These are phyloP conservation scores for Hippotragus niger DNA, from an alignment of 2,113 vertebrate species.

Conservation along the genomic window DNA sequence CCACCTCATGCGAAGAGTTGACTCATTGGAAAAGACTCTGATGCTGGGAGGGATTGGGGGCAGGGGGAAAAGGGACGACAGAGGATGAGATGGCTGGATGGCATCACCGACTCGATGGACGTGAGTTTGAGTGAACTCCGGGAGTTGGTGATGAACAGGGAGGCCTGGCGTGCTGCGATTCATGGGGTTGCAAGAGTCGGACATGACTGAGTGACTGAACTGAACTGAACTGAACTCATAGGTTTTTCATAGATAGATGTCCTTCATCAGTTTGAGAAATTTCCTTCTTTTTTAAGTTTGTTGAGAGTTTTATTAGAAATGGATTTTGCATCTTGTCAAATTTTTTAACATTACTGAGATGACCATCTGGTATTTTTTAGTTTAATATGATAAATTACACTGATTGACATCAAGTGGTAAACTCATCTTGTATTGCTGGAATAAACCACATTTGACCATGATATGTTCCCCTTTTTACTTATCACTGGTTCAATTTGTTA, in stretches of 20 bases:
- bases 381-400: neutral
- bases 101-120: fast-evolving
- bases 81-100: no score
- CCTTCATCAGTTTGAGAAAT: neutral
- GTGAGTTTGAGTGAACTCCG: no score
- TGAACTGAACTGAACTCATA: no score
- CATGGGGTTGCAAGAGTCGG: no score
- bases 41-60: no score
- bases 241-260: neutral
- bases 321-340: neutral
- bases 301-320: neutral
- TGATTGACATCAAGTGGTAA: neutral
- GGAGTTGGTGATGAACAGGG: no score
- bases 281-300: neutral
- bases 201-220: no score
- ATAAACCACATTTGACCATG: neutral
- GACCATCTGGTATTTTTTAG: neutral
- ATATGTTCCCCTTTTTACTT: neutral
- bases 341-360: neutral
- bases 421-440: neutral
- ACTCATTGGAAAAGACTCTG: no score
- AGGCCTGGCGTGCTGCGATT: no score
- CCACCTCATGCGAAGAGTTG: no score
- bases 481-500: neutral
- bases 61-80: no score